Base-by-base conservation (phyloP, 2,113 vertebrate species). In the Cyprinodon variegatus region DNA sequence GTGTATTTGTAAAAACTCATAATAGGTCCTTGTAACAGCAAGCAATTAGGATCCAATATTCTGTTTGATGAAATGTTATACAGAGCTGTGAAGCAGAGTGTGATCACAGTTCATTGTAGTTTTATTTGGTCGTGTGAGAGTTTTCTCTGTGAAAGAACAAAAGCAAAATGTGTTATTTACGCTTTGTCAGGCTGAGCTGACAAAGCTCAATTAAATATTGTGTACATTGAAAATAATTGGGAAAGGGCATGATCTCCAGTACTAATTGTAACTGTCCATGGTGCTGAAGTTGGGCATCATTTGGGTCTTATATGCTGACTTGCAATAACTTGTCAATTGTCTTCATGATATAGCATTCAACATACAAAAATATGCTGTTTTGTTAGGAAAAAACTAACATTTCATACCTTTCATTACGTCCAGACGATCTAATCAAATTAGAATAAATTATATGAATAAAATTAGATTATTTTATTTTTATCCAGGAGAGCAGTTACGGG, bases 61-160 rank as follows among this genome's bases (percentile, higher is more conserved):
- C 17, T 57, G 17, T 59, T 50, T 69, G 67, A 53, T 57, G 37
- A 38, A 20, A 53, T 20, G 57, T 36, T 45, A 37, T 20, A 60
- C 29, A 4, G 41, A 43, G 39, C 17, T 38, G 7, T 43, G 29
- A 37, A 62, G 29, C 6, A n/a, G 29, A 62, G 15, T 72, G 59
- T 48, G 60, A 72, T 72, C 70, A 62, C 70, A 45, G 37, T 37
- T 72, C 59, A 61, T 13, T 48, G 61, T 72, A 7, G 41, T 46
- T 38, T 59, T 38, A 29, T n/a, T 38, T 59, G 50, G 53, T 59
- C 50, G 3, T 70, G 17, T 59, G 68, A 70, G 1, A n/a, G 36
- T 7, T 57, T 63, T 70, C 38, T 11, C 38, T 70, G 20, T 46
- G 29, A 61, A 48, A 62, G 1, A 62, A 8, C 57, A 57, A 39